phyloP scores from a whole-genome alignment of 1,140 invertebrate genomes.

The Heliothis virescens region DNA sequence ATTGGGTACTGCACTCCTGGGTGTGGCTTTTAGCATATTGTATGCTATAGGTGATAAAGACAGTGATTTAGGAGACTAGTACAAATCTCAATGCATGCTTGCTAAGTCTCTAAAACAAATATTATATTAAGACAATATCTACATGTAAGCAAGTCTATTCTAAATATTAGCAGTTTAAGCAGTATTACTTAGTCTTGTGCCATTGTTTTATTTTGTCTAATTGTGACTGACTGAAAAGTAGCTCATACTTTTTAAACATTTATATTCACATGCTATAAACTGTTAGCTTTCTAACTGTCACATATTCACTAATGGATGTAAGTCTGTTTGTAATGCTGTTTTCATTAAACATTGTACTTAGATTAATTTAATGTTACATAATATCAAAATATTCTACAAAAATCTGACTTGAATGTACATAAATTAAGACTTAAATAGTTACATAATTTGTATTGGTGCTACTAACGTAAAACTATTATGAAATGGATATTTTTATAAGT shows the following conservation, averaged over 20 bases:
- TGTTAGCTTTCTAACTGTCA: neutral
- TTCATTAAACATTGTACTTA: neutral
- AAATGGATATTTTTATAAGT: constrained; percentile 53
- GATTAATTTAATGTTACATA: neutral
- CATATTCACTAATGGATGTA: neutral
- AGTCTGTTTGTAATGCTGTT: neutral
- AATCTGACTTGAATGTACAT: constrained; percentile 33
- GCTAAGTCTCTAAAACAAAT: neutral
- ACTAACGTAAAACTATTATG: constrained; percentile 44
- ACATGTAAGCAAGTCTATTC: constrained; percentile 10
- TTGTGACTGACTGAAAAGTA: constrained; percentile 2
- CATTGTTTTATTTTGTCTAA: constrained; percentile 8
- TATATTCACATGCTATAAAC: neutral
- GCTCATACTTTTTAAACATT: neutral
- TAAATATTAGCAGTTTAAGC: constrained; percentile 1
- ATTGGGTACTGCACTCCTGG: constrained; percentile 95
- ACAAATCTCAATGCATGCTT: constrained; percentile 24
- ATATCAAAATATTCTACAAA: neutral
- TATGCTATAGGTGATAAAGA: constrained; percentile 86
- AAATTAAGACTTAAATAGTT: constrained; percentile 36
- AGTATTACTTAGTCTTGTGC: constrained; percentile 23
- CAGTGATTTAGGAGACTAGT: constrained; percentile 84
- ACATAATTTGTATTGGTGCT: constrained; percentile 59
- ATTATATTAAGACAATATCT: constrained; percentile 3
- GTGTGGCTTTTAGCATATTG: constrained; percentile 90